phyloP scores from a whole-genome alignment of 1,140 invertebrate genomes.

The Zeugodacus cucurbitae region DNA sequence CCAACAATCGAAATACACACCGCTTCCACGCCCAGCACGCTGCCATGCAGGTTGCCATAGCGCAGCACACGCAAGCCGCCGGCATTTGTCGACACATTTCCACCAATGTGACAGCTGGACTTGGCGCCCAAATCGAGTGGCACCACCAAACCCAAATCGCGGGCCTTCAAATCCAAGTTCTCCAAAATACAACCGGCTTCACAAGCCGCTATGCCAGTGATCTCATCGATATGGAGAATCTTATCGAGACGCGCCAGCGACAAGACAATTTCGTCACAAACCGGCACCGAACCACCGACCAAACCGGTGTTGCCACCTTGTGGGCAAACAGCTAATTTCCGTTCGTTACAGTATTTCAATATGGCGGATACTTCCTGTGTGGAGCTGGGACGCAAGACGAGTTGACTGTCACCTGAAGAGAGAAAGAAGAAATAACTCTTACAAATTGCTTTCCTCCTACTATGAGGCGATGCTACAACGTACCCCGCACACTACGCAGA shows the following conservation, averaged over 20 bases:
- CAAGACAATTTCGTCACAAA: slow-evolving; percentile 96
- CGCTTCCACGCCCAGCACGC: slow-evolving; percentile 91
- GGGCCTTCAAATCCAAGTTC: slow-evolving; percentile 81
- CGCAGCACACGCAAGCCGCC: slow-evolving; percentile 92
- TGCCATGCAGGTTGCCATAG: slow-evolving; percentile 96
- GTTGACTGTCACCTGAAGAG: slow-evolving; percentile 74
- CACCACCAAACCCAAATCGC: slow-evolving; percentile 84
- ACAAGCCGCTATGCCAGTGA: slow-evolving; percentile 87
- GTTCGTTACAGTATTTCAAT: slow-evolving; percentile 86
- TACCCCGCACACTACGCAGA: slow-evolving; percentile 89
- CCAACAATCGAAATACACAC: neutral
- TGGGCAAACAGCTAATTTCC: slow-evolving; percentile 88
- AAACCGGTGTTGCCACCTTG: slow-evolving; percentile 94
- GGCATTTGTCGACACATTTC: slow-evolving; percentile 96
- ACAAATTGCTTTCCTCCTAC: too few relatives aligned
- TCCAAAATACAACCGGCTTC: slow-evolving; percentile 95
- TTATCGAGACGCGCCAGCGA: slow-evolving; percentile 89
- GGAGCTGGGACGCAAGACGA: slow-evolving; percentile 85
- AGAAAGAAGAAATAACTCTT: neutral
- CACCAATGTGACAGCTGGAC: slow-evolving; percentile 96
- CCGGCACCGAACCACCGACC: slow-evolving; percentile 72
- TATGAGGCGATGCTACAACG: neutral
- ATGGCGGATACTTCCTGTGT: slow-evolving; percentile 90
- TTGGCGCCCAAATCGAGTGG: slow-evolving; percentile 97
- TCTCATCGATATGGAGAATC: slow-evolving; percentile 84